Conservation (phyloP, 2,888 invertebrate genomes). For the Carterocephalus palaemon region DNA sequence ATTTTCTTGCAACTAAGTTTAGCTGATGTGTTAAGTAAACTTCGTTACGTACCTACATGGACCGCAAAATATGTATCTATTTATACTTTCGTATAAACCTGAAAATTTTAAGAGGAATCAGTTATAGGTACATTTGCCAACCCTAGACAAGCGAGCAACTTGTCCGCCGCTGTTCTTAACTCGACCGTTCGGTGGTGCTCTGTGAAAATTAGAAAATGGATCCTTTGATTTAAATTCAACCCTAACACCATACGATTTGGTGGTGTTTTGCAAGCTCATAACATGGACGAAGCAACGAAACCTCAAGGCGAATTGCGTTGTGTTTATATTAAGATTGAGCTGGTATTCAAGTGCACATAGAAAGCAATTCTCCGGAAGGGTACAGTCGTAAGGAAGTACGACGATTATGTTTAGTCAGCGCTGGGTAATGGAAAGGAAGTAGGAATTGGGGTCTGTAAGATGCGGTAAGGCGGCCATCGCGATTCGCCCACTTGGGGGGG, state of each 20-base stretch:
- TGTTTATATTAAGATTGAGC: conserved; percentile 46
- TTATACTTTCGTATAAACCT: too few species aligned
- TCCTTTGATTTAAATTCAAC: conserved; percentile 34
- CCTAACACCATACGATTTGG: conserved; percentile 23
- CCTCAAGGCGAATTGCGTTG: conserved; percentile 37
- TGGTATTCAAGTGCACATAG: conserved; percentile 42
- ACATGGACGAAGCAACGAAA: conserved; percentile 25
- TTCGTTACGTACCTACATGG: too few species aligned
- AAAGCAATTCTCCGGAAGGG: conserved; percentile 70
- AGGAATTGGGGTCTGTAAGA: conserved; percentile 77
- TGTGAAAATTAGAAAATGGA: conserved; percentile 71
- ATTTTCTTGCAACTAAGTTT: too few species aligned
- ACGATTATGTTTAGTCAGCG: conserved; percentile 79
- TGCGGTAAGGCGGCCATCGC: conserved; percentile 72
- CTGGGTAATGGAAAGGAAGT: conserved; percentile 76
- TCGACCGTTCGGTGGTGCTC: conserved; percentile 71
- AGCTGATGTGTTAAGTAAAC: too few species aligned
- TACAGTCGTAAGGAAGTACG: conserved; percentile 78
- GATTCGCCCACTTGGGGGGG: conserved; percentile 39
- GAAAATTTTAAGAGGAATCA: too few species aligned
- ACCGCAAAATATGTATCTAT: too few species aligned
- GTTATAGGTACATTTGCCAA: too few species aligned
- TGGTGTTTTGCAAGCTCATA: conserved; percentile 19
- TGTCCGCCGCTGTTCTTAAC: conserved; percentile 73
- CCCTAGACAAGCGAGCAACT: conserved; percentile 75